Base-by-base conservation (phyloP, 53 echinoderm and acorn worm species). In the Zoroaster sp. region DNA sequence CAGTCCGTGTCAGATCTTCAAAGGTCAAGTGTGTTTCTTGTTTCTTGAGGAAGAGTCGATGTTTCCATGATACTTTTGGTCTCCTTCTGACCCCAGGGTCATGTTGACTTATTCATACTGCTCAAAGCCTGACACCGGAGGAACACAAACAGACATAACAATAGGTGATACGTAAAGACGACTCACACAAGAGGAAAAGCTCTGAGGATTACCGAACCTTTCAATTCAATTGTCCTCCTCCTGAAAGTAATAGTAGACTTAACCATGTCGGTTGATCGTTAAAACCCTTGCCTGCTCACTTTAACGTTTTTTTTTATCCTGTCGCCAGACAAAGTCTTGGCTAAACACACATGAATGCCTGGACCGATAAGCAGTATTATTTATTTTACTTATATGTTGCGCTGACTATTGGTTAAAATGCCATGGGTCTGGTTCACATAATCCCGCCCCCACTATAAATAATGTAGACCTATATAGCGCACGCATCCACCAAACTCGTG, bases 81-180 rank as follows among this genome's bases (percentile, higher is more conserved):
- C 18, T 25, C 3, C 78, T 21, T 30, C 14, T 17, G 31, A 35
- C 39, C 21, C 43, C 18, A 38, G 37, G 78, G 78, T 67, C 80
- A 40, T 80, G 66, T 80, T 80, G 59, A 80, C 78, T 78, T 59
- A 78, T 80, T 80, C 65, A 80, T 80, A 23, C 40, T 20, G 1
- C 54, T 59, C 39, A 38, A 44, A 21, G 40, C 18, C 14, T 80
- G 28, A 30, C 14, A 5, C 0, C 15, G 43, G 36, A 40, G 43
- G 32, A 55, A 6, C 40, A 80, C 81, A 67, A 63, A 38, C 12
- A 38, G 63, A 4, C 21, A 32, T 30, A 18, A 81, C 81, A 81
- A 81, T 33, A 23, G 81, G 32, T 17, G 81, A 37, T 81, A 31
- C 42, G 66, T 25, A 66, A 65, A 81, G 41, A 81, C 68, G 32